Evolutionary conservation across 2,113 vertebrate genomes (phyloP).

Genomic region (Pteropus alecto): DNA sequence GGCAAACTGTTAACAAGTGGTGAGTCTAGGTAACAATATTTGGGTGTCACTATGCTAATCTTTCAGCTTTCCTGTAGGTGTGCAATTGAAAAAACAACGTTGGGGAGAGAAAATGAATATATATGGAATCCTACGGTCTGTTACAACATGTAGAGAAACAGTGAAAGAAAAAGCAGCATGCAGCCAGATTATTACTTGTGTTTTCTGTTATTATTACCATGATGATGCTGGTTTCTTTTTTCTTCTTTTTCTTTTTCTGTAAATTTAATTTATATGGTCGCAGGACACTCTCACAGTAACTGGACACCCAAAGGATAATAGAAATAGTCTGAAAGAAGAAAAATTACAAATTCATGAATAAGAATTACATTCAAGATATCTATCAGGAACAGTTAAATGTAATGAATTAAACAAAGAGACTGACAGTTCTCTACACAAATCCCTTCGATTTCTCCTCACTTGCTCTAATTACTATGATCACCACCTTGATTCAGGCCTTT

Average conservation of each 20-base stretch:
- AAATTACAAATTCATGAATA: constrained; percentile 22
- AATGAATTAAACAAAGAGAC: constrained; percentile 14
- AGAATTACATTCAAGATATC: neutral
- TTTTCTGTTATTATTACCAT: constrained; percentile 82
- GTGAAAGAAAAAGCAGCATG: neutral
- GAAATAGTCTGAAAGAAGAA: constrained; percentile 87
- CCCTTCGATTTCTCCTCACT: neutral
- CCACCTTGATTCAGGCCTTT: neutral
- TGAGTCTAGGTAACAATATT: neutral
- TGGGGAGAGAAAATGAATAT: neutral
- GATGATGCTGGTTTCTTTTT: constrained; percentile 91
- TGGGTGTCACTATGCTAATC: neutral
- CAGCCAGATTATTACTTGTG: neutral
- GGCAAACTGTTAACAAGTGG: neutral
- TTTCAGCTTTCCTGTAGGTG: neutral
- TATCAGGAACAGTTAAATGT: neutral
- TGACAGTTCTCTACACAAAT: neutral
- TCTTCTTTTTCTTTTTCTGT: constrained; percentile 99
- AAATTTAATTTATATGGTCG: constrained; percentile 94
- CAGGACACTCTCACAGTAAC: constrained; percentile 92
- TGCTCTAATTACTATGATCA: neutral
- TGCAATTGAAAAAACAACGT: neutral
- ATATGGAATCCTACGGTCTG: neutral
- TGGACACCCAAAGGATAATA: constrained; percentile 91
- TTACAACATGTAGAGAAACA: neutral